Conservation (phyloP, 2,888 invertebrate species). For the Cheilosia vernalis region DNA sequence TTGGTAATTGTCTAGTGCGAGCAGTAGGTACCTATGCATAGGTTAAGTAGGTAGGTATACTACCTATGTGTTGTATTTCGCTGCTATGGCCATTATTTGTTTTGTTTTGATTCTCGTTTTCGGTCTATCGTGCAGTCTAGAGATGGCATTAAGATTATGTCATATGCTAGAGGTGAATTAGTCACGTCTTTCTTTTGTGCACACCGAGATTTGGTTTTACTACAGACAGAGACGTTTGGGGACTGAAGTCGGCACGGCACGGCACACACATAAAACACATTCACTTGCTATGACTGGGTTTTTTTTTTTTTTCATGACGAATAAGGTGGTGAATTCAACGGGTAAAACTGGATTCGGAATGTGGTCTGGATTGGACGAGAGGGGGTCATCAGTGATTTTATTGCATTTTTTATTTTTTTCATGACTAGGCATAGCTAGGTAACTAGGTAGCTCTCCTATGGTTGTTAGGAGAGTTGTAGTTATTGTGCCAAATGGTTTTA, state of each 20-base stretch:
- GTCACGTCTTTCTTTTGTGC: slow-evolving; percentile 51
- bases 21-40: too few relatives aligned
- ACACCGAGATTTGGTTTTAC: slow-evolving; percentile 6
- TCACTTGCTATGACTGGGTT: background rate
- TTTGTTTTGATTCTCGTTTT: slow-evolving; percentile 64
- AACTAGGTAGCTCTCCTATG: background rate
- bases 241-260: slow-evolving; percentile 3
- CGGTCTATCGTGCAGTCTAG: slow-evolving; percentile 53
- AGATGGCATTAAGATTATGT: slow-evolving; percentile 69
- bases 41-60: too few relatives aligned
- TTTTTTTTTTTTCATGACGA: slow-evolving; percentile 11
- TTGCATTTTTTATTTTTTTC: slow-evolving; percentile 32
- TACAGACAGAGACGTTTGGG: background rate
- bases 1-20: background rate
- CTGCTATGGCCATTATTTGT: slow-evolving; percentile 36
- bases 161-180: slow-evolving; percentile 69
- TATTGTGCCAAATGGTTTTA: background rate
- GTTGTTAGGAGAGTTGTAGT: slow-evolving; percentile 34
- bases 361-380: slow-evolving; percentile 33
- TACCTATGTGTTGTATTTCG: background rate
- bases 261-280: background rate
- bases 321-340: slow-evolving; percentile 57
- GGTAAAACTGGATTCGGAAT: slow-evolving; percentile 69
- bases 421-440: background rate
- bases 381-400: slow-evolving; percentile 29